These are phyloP conservation scores for Drosophila fuyamai DNA, from an alignment of 1,140 invertebrate species.

Conservation along the genomic window DNA sequence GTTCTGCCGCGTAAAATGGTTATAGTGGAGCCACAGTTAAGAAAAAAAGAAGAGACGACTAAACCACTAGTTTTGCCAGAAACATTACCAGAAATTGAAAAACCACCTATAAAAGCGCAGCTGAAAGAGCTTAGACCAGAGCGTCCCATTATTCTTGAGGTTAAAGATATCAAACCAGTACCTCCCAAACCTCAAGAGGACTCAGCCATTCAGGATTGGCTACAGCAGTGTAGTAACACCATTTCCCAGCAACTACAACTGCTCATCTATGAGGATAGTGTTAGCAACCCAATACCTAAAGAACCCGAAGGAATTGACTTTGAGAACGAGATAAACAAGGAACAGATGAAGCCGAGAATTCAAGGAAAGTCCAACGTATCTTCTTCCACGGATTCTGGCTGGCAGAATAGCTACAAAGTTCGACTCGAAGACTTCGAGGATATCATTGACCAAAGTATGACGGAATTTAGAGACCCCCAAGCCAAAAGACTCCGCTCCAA, in stretches of 20 bases:
- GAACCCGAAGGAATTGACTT: conserved; percentile 20
- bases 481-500: conserved; percentile 23
- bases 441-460: conserved; percentile 22
- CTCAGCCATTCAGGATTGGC: conserved; percentile 10
- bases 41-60: background rate
- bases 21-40: background rate
- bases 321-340: conserved; percentile 24
- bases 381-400: background rate
- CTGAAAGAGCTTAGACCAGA: background rate
- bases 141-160: conserved; percentile 10
- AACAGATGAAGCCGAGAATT: background rate
- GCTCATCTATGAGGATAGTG: background rate
- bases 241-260: conserved; percentile 16
- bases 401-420: conserved; percentile 21
- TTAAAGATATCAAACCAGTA: conserved; percentile 6
- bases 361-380: no score
- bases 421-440: conserved; percentile 33
- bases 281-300: no score
- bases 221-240: conserved; percentile 23
- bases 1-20: background rate
- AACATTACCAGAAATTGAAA: background rate
- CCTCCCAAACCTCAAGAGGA: conserved; percentile 16
- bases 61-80: no score
- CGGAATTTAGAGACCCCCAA: conserved; percentile 40
- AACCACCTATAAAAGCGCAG: background rate